These are phyloP conservation scores for Cavia aperea DNA, from an alignment of 2,113 vertebrate genomes.

Conservation along the genomic window DNA sequence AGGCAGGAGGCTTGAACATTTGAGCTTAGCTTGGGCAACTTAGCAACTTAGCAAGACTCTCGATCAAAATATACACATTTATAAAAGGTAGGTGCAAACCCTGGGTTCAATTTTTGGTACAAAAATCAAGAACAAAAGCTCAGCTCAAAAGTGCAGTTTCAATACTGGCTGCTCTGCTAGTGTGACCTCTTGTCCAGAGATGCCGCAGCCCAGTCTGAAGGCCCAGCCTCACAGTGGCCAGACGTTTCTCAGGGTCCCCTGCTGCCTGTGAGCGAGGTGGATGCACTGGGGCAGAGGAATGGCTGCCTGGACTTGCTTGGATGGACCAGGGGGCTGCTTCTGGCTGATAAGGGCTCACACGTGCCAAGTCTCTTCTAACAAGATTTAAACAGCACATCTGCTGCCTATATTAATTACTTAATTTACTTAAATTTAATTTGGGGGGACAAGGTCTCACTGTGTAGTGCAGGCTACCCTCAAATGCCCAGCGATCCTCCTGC, in stretches of 20 bases:
- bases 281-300: neutral
- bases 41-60: neutral
- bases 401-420: neutral
- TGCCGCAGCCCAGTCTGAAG: neutral
- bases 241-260: neutral
- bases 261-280: neutral
- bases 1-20: neutral
- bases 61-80: neutral
- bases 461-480: neutral
- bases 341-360: neutral
- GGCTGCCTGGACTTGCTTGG: neutral
- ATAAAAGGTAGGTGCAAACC: neutral
- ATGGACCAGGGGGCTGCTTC: neutral
- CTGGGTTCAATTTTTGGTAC: neutral
- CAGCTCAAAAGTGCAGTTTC: rapidly evolving
- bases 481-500: neutral
- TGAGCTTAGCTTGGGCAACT: neutral
- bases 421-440: neutral
- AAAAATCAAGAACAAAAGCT: neutral
- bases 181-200: neutral
- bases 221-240: rapidly evolving
- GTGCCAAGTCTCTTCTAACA: neutral
- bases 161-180: neutral
- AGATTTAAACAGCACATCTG: neutral
- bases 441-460: neutral